Percentiles rank a stretch among this genome's conserved stretches.
Conservation (phyloP, 2,797 vertebrate genomes). For the Zalophus californianus region DNA sequence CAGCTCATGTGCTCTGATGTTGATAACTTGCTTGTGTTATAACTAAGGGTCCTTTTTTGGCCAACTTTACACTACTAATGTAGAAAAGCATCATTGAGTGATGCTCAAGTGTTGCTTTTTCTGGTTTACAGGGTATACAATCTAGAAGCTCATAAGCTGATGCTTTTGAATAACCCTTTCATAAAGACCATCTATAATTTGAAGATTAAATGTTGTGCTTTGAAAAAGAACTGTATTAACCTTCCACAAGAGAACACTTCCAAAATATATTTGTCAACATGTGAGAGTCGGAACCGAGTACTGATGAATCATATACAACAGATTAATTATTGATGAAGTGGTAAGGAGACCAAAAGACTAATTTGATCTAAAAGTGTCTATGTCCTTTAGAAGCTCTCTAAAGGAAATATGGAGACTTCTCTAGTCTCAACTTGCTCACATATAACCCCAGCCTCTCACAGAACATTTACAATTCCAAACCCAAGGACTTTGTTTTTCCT, state of each 20-base stretch:
- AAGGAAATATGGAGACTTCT: background rate
- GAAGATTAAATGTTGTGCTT: background rate
- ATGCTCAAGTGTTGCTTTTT: background rate
- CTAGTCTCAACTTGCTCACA: background rate
- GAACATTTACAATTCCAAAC: background rate
- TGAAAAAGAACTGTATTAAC: background rate
- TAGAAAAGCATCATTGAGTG: background rate
- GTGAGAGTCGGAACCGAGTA: background rate
- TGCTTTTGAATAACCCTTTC: background rate
- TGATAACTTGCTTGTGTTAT: background rate
- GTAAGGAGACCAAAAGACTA: background rate
- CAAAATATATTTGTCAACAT: background rate
- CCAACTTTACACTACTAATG: background rate
- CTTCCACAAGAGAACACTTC: background rate
- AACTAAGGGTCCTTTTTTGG: background rate
- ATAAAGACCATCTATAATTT: background rate
- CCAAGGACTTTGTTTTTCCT: background rate
- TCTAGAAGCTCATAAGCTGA: background rate
- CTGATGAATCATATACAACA: background rate
- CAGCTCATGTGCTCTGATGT: background rate
- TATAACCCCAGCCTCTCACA: fast-evolving
- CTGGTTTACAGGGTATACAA: background rate
- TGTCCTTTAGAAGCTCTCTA: background rate
- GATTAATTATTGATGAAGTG: background rate
- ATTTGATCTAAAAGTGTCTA: background rate